Conservation (phyloP, 1,140 invertebrate species). For the Drosophila nigrodunni region DNA sequence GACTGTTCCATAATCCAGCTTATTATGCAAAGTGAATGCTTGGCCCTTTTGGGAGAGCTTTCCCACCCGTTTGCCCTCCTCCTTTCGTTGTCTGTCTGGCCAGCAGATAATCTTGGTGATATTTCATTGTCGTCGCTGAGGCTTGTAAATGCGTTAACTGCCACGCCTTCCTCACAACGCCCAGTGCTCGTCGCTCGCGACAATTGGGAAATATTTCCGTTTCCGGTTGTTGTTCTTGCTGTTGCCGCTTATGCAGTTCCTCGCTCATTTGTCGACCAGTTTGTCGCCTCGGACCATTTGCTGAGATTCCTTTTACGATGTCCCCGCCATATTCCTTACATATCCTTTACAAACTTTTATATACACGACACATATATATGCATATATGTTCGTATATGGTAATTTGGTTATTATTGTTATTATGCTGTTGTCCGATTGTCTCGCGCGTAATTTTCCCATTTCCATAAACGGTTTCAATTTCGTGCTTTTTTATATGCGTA, state of each 20-base stretch:
- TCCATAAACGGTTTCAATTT: constrained; percentile 64
- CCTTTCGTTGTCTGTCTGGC: background rate
- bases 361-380: background rate
- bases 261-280: constrained; percentile 69
- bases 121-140: constrained; percentile 75
- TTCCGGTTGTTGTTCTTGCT: constrained; percentile 56
- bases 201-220: constrained; percentile 65
- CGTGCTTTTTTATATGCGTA: constrained; percentile 3
- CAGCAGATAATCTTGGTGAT: constrained; percentile 70
- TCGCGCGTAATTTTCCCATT: constrained; percentile 62
- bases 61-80: constrained; percentile 12
- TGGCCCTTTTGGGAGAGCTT: constrained; percentile 13
- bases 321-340: constrained; percentile 31
- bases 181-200: background rate
- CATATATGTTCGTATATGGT: constrained; percentile 50
- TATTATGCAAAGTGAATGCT: constrained; percentile 80
- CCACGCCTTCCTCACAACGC: constrained; percentile 37
- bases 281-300: constrained; percentile 52
- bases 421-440: constrained; percentile 59
- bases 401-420: constrained; percentile 26
- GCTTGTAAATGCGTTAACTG: constrained; percentile 81
- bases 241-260: constrained; percentile 61
- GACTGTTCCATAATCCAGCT: constrained; percentile 67
- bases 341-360: background rate
- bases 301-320: constrained; percentile 52